phyloP scores from a whole-genome alignment of 2,113 vertebrate genomes.

The Istiophorus platypterus region DNA sequence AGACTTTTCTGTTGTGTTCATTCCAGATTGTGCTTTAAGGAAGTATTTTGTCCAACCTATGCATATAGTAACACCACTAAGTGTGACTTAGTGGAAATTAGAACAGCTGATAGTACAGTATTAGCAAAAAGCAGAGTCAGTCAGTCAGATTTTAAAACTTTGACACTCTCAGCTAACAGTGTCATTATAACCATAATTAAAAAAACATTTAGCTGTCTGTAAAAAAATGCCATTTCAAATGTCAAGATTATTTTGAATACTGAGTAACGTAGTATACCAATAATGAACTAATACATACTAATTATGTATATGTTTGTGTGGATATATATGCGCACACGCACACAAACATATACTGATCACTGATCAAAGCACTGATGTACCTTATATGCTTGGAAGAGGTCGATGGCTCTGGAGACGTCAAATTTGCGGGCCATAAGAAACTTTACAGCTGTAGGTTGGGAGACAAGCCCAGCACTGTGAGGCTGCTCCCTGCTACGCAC shows the following conservation, averaged over 20 bases:
- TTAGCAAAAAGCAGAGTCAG: not conserved
- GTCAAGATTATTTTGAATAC: too few relatives aligned
- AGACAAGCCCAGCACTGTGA: slow-evolving; percentile 85
- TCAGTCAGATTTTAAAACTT: too few relatives aligned
- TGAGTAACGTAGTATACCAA: too few relatives aligned
- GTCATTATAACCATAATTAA: too few relatives aligned
- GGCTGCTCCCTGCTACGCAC: slow-evolving; percentile 84
- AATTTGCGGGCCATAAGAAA: slow-evolving; percentile 91
- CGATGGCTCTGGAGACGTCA: slow-evolving; percentile 86
- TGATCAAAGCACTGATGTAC: slow-evolving; percentile 63
- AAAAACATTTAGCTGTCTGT: too few relatives aligned
- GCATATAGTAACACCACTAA: not conserved
- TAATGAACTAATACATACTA: too few relatives aligned
- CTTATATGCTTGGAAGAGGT: slow-evolving; percentile 89
- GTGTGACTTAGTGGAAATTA: not conserved
- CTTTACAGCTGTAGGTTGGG: slow-evolving; percentile 87
- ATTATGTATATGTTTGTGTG: too few relatives aligned
- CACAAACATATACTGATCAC: too few relatives aligned
- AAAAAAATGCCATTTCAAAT: too few relatives aligned
- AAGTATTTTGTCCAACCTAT: not conserved
- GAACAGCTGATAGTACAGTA: not conserved
- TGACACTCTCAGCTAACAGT: not conserved
- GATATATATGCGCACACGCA: too few relatives aligned
- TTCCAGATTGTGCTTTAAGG: not conserved
- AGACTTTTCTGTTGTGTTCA: not conserved